Percentiles rank a stretch among this genome's conserved stretches.
phyloP scores from a whole-genome alignment of 2,888 invertebrate species.

The Scaeva pyrastri region DNA sequence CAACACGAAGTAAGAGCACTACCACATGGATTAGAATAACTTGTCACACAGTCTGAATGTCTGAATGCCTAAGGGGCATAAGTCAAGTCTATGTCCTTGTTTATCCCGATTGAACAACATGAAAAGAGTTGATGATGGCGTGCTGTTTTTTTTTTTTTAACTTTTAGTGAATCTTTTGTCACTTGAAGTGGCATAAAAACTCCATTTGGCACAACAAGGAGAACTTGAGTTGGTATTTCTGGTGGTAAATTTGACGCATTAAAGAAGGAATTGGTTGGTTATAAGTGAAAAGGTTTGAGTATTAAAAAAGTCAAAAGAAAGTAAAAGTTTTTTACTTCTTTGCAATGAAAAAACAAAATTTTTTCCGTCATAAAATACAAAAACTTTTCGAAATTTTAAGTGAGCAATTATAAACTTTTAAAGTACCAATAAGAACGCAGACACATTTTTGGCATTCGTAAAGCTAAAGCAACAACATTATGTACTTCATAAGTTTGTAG shows the following conservation, averaged over 20 bases:
- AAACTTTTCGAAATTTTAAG: too few relatives aligned
- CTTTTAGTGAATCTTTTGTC: slow-evolving; percentile 56
- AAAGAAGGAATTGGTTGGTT: not conserved
- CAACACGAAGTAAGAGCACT: slow-evolving; percentile 67
- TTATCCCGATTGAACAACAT: slow-evolving; percentile 13
- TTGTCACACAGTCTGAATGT: not conserved
- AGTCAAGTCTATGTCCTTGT: slow-evolving; percentile 13
- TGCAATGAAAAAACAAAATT: not conserved
- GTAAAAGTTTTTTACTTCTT: too few relatives aligned
- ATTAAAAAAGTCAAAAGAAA: slow-evolving; percentile 1
- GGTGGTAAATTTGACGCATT: slow-evolving; percentile 42
- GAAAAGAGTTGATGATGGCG: slow-evolving; percentile 35
- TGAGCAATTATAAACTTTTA: too few relatives aligned
- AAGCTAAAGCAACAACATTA: too few relatives aligned
- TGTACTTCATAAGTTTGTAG: too few relatives aligned
- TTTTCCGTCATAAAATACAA: too few relatives aligned
- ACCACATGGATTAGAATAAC: not conserved
- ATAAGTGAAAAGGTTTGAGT: slow-evolving; percentile 23
- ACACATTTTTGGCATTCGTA: too few relatives aligned
- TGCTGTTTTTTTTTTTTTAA: slow-evolving; percentile 43
- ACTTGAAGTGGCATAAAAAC: slow-evolving; percentile 64
- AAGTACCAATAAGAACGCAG: too few relatives aligned
- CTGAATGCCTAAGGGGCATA: slow-evolving; percentile 2
- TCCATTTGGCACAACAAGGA: slow-evolving; percentile 57
- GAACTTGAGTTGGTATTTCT: slow-evolving; percentile 26